A percentile compares a stretch with the other conserved stretches of the same genome.
Evolutionary conservation across 2,888 invertebrate species (phyloP).

Genomic region (Nemotelus pantherinus): DNA sequence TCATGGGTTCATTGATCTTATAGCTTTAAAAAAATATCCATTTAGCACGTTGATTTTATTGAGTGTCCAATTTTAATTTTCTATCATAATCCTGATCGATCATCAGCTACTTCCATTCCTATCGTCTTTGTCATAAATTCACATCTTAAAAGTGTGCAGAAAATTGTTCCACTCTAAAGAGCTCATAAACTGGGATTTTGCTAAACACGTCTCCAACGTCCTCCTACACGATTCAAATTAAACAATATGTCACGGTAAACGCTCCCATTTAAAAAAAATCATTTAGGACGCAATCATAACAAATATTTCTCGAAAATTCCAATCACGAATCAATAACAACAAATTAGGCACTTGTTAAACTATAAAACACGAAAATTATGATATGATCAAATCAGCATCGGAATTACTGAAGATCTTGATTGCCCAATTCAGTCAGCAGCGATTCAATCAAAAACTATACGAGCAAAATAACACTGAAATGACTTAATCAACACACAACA

Average conservation of each 20-base stretch:
- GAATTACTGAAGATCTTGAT: conserved; percentile 26
- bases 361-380: conserved; percentile 35
- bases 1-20: no score
- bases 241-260: not conserved
- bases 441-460: conserved; percentile 21
- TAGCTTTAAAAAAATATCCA: no score
- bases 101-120: no score
- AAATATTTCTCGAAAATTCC: not conserved
- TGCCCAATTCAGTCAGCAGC: conserved; percentile 32
- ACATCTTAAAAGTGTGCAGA: no score
- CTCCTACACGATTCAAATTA: not conserved
- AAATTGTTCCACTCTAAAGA: no score
- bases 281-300: not conserved
- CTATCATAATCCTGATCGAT: no score
- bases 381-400: conserved; percentile 33
- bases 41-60: no score
- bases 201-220: not conserved
- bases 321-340: conserved; percentile 36
- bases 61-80: no score
- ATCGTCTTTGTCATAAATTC: no score
- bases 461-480: not conserved
- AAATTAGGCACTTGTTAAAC: conserved; percentile 34
- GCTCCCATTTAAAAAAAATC: not conserved
- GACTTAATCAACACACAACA: conserved; percentile 23
- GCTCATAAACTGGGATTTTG: no score